Evolutionary conservation across 2,888 invertebrate species (phyloP), one percentile per base, ranked within the genome.

Genomic region (Netelia virgata): DNA sequence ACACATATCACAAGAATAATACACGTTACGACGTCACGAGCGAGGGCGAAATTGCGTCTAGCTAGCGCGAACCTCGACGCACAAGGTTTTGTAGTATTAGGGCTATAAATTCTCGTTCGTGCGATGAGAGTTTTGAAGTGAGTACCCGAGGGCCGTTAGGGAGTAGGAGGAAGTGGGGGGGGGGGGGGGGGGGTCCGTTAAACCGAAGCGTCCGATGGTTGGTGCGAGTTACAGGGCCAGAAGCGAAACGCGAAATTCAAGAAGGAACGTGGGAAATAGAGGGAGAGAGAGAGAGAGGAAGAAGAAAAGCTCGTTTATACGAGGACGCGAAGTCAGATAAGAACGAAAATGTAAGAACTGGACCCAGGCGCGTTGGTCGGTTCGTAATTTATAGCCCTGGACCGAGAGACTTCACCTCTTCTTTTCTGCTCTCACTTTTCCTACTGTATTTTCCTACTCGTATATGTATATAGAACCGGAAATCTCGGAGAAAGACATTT

Each of bases 261-360:
- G 41, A 64, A n/a, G 53, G 23, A 47, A 20, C 28, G 36, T 20
- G 16, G 28, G 36, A 36, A 59, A 47, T 14, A 18, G 72, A 20
- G 20, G n/a, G 59, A 61, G 11, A 57, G 53, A 20, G 57, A 63
- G 73, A 36, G 50, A 28, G n/a, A 11, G 53, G 64, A 55, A 61
- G 80, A 74, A 79, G 75, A 76, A 79, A 79, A 74, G 41, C 75
- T 84, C 77, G 74, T 79, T 80, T 80, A 81, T 74, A 74, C 63
- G 73, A 82, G 72, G 73, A 72, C 10, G 64, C 53, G 53, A 82
- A 83, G 76, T 86, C 80, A 73, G 81, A 85, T 84, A 83, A 85
- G 83, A 83, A 74, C 63, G 83, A 68, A 84, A 86, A 86, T 83
- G 82, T 79, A 82, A 78, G 84, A 85, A 82, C 82, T 79, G 82